Evolutionary conservation across 1,140 invertebrate genomes (phyloP), one percentile per base, ranked within the genome.

Genomic region (Lerema accius): DNA sequence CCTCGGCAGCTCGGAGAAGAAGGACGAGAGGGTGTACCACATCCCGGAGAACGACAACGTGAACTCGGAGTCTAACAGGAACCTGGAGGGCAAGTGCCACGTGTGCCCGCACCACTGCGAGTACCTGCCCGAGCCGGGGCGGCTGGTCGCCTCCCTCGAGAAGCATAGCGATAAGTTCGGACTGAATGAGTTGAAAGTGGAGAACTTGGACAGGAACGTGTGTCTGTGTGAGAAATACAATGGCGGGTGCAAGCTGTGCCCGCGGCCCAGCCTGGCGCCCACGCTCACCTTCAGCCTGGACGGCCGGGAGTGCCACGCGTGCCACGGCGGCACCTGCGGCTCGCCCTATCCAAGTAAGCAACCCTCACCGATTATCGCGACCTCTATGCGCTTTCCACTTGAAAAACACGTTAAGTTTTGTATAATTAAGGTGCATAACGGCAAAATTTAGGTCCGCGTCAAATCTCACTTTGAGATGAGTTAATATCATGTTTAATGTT

Each of bases 211-310:
- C 10, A 66, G 70, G 59, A 78, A 76, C 49, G 77, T 78, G 73
- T 89, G 86, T 61, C 66, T 89, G 28, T 89, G 86, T 55, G 84
- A 87, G 75, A 78, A 73, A 53, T 89, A 84, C 70, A 85, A 84
- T 56, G 86, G 86, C 3, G 86, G 84, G 4, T 89, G 86, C 67
- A 87, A 87, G 74, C 68, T 86, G 65, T 89, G 86, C 48, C 86
- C 84, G 10, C 65, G 78, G n/a, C 71, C 82, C 9, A 73, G 77
- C 60, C 65, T 79, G 10, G 76, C 78, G 16, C 76, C 80, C 10
- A 75, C 80, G 3, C 73, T 81, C 7, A 71, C 67, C 0, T 60
- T 80, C 11, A 53, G 56, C 23, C 59, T 78, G 58, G 82, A 84
- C 43, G 72, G 73, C 7, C 71, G 72, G 66, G 73, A 77, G 39